These are phyloP conservation scores for Anoplius nigerrimus DNA, from an alignment of 2,888 invertebrate species.

Conservation along the genomic window DNA sequence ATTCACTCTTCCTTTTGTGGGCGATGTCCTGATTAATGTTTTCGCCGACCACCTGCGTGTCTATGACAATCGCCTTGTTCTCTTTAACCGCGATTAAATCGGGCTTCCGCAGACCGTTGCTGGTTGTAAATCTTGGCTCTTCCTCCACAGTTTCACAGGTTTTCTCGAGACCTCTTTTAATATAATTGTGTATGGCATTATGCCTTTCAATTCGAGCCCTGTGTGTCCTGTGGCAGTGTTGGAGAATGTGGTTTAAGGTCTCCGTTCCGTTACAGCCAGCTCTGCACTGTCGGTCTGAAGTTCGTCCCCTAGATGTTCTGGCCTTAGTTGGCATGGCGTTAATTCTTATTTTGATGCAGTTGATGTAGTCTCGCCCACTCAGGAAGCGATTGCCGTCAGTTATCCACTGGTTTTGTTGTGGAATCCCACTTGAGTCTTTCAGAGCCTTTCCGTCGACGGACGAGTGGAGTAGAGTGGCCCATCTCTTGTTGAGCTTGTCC, in stretches of 20 bases:
- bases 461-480: constrained; percentile 37
- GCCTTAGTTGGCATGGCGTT: constrained; percentile 61
- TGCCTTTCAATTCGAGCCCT: constrained; percentile 51
- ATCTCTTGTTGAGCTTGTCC: constrained; percentile 15
- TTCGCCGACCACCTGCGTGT: constrained; percentile 23
- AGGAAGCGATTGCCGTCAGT: constrained; percentile 29
- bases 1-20: constrained; percentile 53
- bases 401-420: constrained; percentile 30
- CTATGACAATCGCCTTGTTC: neutral
- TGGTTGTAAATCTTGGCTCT: neutral
- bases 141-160: neutral
- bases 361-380: constrained; percentile 30
- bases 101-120: constrained; percentile 4
- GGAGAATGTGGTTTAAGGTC: constrained; percentile 64
- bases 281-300: constrained; percentile 47
- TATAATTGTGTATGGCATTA: neutral
- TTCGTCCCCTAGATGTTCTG: constrained; percentile 51
- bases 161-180: neutral
- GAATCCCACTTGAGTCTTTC: neutral
- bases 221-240: constrained; percentile 63
- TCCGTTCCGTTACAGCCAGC: constrained; percentile 60
- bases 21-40: constrained; percentile 27
- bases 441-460: constrained; percentile 30
- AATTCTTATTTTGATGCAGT: constrained; percentile 48
- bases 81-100: neutral